Evolutionary conservation across 2,888 invertebrate species (phyloP).

Genomic region (Allygus modestus): DNA sequence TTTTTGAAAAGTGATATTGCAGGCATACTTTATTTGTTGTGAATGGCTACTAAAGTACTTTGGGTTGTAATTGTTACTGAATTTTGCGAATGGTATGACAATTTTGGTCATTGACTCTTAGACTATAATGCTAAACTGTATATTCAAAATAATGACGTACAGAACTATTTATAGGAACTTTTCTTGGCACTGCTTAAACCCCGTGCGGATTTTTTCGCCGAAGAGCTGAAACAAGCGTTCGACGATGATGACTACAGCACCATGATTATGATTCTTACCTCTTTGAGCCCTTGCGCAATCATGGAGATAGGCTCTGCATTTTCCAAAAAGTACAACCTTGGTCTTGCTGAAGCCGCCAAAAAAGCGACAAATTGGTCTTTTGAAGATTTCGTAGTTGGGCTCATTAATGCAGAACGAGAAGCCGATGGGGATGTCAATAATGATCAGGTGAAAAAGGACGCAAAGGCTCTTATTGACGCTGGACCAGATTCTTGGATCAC

Average conservation of each 20-base stretch:
- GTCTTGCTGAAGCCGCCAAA: neutral
- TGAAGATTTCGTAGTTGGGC: neutral
- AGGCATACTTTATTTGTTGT: too few relatives aligned
- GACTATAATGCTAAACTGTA: too few relatives aligned
- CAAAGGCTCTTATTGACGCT: neutral
- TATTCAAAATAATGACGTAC: too few relatives aligned
- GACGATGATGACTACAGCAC: neutral
- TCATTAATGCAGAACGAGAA: neutral
- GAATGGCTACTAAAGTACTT: too few relatives aligned
- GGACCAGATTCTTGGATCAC: neutral
- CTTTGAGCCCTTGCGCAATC: neutral
- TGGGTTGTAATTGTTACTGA: too few relatives aligned
- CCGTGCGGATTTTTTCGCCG: neutral
- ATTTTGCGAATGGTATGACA: too few relatives aligned
- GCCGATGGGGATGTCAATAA: neutral
- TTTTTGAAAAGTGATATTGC: too few relatives aligned
- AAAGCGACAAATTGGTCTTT: neutral
- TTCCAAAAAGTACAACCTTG: neutral
- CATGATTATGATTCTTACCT: neutral
- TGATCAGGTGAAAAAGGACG: neutral
- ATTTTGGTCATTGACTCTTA: too few relatives aligned
- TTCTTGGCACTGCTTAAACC: neutral
- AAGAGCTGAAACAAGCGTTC: neutral
- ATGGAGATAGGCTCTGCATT: neutral
- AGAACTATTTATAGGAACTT: neutral